Base-by-base conservation (phyloP, 2,888 invertebrate species). In the Macrophya alboannulata region DNA sequence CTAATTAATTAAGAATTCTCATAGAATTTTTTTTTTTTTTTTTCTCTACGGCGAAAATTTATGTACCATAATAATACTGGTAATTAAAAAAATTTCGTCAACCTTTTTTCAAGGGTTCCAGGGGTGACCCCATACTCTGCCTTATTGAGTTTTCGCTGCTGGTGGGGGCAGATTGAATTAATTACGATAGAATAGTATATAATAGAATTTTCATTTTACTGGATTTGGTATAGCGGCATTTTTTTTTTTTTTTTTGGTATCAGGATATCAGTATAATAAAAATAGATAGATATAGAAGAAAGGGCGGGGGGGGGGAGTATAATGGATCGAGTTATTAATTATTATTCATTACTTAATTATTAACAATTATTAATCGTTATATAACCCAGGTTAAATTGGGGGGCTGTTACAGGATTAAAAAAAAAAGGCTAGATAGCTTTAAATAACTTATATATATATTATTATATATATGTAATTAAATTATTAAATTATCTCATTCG, bases 71-170 rank as follows among this genome's bases (percentile, higher is more conserved):
- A 55, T 55, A 51, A 51, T 51, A 55, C 17, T 55, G n/a, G 8
- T 55, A n/a, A 48, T 48, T 12, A 48, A 48, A 48, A 25, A 62
- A 62, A 17, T 62, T 25, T 62, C 37, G 17, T 37, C 40, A 71
- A 71, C 72, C 72, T 74, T 74, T 15, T 51, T 15, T n/a, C 5
- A 21, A 15, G 59, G 81, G 43, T 37, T 81, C 43, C 51, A 37
- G 68, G 68, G 68, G 31, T 17, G 17, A 51, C 77, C 77, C 77
- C 77, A n/a, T 55, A 55, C 55, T 77, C 77, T 55, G 55, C 77
- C 51, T 74, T 74, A 45, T 68, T 68, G 25, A 59, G 72, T 85
- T 85, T 72, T 83, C 83, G 85, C 85, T 82, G 85, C 85, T 85
- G 85, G 82, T 85, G 85, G 85, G 9, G 48, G 62, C 43, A 81